A percentile compares a stretch with the other conserved stretches of the same genome.
phyloP scores from a whole-genome alignment of 2,797 vertebrate genomes.

The Centroberyx gerrardi region DNA sequence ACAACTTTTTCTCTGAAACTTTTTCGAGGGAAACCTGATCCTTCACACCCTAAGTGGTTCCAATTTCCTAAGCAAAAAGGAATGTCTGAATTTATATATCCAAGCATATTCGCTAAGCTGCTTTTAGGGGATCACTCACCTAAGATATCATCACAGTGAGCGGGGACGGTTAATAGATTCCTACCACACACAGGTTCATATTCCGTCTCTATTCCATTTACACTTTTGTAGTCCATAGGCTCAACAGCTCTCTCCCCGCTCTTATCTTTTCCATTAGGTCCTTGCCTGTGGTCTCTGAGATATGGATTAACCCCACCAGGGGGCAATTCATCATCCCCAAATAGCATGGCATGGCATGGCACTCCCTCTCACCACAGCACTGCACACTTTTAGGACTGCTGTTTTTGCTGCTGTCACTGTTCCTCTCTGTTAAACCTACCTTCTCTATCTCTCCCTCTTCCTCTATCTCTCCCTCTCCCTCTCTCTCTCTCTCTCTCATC shows the following conservation, averaged over 20 bases:
- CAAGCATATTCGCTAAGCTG: not conserved
- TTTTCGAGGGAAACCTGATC: not conserved
- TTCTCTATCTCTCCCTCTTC: not conserved
- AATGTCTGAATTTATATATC: not conserved
- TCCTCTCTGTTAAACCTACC: not conserved
- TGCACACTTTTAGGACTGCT: not conserved
- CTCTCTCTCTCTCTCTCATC: not conserved
- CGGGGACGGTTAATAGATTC: slow-evolving; percentile 8
- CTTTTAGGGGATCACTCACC: not conserved
- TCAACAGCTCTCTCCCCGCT: slow-evolving; percentile 6
- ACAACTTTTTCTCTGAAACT: not conserved
- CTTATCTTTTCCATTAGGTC: slow-evolving; percentile 49
- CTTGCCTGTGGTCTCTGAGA: slow-evolving; percentile 28
- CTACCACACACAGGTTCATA: not conserved
- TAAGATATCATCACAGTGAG: not conserved
- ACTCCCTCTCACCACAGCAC: slow-evolving; percentile 2
- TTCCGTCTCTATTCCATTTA: not conserved
- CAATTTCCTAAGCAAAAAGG: not conserved
- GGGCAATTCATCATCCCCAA: slow-evolving; percentile 31
- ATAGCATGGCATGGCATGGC: not conserved
- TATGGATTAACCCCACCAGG: slow-evolving; percentile 29
- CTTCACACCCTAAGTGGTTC: not conserved
- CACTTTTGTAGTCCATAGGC: not conserved
- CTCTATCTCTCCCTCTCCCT: not conserved
- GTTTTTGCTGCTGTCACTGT: slow-evolving; percentile 6